Evolutionary conservation across 2,113 vertebrate species (phyloP).

Genomic region (Arothron firmamentum): DNA sequence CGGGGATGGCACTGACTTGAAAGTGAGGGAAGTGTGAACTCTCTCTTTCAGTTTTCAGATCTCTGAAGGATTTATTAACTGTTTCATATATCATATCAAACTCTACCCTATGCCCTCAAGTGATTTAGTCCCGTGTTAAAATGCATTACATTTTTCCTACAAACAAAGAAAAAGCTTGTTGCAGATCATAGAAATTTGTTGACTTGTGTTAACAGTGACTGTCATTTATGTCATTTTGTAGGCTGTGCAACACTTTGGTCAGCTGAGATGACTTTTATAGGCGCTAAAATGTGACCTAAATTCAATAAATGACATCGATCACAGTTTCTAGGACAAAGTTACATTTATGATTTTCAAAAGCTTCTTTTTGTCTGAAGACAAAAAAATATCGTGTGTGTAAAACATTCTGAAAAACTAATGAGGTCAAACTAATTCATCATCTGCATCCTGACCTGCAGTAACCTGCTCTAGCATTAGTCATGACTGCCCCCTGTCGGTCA

Average conservation of each 20-base stretch:
- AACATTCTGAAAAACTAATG: too few relatives aligned
- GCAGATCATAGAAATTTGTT: too few relatives aligned
- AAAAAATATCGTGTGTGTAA: too few relatives aligned
- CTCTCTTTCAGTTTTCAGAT: conserved; percentile 52
- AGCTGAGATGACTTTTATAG: too few relatives aligned
- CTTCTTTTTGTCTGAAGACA: background rate
- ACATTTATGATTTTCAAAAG: background rate
- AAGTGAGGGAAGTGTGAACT: conserved; percentile 55
- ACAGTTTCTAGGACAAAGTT: too few relatives aligned
- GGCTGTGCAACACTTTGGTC: too few relatives aligned
- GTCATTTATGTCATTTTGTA: too few relatives aligned
- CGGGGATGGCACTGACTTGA: conserved; percentile 60
- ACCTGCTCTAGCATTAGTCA: background rate
- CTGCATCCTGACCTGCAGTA: background rate
- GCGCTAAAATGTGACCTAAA: too few relatives aligned
- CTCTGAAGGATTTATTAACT: conserved; percentile 36
- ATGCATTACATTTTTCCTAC: too few relatives aligned
- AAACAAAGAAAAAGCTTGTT: too few relatives aligned
- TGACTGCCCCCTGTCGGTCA: conserved; percentile 52
- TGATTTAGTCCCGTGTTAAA: background rate
- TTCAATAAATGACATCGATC: too few relatives aligned
- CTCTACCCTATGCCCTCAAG: background rate
- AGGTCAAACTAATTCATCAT: background rate
- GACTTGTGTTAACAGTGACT: too few relatives aligned
- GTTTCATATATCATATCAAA: conserved; percentile 8